These are phyloP conservation scores for Lepeophtheirus nordmannii DNA, from an alignment of 2,888 invertebrate genomes.

Conservation along the genomic window DNA sequence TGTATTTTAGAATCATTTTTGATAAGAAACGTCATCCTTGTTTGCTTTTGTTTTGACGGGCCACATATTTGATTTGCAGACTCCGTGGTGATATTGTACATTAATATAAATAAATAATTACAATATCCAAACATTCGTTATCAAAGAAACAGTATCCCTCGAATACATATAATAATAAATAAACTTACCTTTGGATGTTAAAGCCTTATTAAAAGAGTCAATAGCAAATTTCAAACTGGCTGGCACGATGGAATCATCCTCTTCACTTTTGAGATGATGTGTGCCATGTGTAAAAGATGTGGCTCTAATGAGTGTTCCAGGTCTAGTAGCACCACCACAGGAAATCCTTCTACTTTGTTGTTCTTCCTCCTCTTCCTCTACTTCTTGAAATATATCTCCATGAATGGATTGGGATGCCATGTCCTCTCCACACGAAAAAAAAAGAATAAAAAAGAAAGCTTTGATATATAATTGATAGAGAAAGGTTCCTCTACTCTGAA, in stretches of 20 bases:
- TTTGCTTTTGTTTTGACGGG: no score
- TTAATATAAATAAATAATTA: neutral
- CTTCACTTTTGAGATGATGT: neutral
- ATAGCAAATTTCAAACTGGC: neutral
- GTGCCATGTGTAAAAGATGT: constrained; percentile 3
- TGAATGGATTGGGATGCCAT: constrained; percentile 2
- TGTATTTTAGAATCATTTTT: no score
- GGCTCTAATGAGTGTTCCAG: neutral
- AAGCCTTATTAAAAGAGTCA: neutral
- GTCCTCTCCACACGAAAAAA: neutral
- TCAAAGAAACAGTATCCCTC: neutral
- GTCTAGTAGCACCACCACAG: neutral
- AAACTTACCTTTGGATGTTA: neutral
- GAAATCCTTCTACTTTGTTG: neutral
- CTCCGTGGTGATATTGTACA: no score
- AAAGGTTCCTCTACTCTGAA: neutral
- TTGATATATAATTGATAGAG: neutral
- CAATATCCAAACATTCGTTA: neutral
- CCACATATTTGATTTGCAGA: no score
- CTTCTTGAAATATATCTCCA: neutral
- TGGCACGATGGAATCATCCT: neutral
- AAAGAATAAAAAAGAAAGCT: neutral
- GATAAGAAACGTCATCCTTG: no score
- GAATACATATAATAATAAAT: neutral
- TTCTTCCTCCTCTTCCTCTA: neutral